These are phyloP conservation scores for Panurus biarmicus DNA, from an alignment of 2,113 vertebrate species.

Conservation along the genomic window DNA sequence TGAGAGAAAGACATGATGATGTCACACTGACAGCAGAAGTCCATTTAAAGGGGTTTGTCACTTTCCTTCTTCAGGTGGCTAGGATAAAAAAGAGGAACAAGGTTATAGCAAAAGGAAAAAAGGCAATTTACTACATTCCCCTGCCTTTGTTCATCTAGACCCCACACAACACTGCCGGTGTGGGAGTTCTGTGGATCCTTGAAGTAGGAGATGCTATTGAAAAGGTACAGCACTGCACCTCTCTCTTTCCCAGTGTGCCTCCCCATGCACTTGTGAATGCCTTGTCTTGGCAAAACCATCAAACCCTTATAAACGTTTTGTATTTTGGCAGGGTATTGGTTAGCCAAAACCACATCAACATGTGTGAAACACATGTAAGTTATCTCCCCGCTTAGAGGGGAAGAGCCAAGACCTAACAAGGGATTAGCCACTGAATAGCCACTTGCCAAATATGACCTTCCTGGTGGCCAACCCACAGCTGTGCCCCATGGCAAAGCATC, in stretches of 20 bases:
- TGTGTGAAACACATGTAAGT: background rate
- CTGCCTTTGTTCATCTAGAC: background rate
- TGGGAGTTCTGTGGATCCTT: background rate
- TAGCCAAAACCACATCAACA: background rate
- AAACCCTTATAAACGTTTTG: background rate
- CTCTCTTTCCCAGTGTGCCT: background rate
- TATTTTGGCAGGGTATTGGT: background rate
- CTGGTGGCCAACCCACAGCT: background rate
- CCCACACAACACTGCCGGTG: background rate
- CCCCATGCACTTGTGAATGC: background rate
- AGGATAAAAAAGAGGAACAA: slow-evolving; percentile 32
- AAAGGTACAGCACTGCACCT: background rate
- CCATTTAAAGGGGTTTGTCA: slow-evolving; percentile 93
- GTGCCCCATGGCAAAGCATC: background rate
- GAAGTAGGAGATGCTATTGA: background rate
- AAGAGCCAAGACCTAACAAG: background rate
- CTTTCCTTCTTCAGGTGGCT: slow-evolving; percentile 99
- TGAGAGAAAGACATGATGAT: slow-evolving; percentile 26
- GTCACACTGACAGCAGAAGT: background rate
- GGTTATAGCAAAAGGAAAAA: background rate
- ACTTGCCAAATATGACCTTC: background rate
- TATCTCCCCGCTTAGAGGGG: background rate
- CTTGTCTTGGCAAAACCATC: background rate
- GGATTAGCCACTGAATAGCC: background rate
- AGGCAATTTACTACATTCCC: background rate